These are phyloP conservation scores for Pseudocheirus occidentalis DNA, from an alignment of 2,797 vertebrate genomes.

Conservation along the genomic window DNA sequence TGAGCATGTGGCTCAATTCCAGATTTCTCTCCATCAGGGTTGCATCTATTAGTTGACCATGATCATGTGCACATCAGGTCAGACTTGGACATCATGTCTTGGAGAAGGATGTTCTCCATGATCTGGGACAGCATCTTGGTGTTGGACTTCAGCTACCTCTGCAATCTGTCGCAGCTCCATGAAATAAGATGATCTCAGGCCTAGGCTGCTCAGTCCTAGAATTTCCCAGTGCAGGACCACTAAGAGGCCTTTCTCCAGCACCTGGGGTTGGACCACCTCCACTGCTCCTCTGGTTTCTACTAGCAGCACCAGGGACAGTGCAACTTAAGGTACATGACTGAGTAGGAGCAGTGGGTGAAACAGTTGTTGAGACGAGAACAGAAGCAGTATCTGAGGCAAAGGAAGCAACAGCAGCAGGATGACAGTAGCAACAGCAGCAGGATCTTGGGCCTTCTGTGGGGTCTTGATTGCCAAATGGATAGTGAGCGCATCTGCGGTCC, in stretches of 20 bases:
- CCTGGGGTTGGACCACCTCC: too few relatives aligned
- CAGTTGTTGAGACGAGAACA: constrained; percentile 60
- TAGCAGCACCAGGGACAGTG: constrained; percentile 74
- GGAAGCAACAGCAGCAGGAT: not conserved
- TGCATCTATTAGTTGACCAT: constrained; percentile 99
- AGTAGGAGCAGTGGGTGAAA: constrained; percentile 75
- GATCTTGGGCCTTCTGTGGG: constrained; percentile 90
- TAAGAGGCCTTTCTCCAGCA: constrained; percentile 68
- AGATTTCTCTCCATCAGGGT: constrained; percentile 98
- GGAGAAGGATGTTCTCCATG: constrained; percentile 98
- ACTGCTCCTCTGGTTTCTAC: constrained; percentile 74
- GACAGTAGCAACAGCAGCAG: constrained; percentile 61
- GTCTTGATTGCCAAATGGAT: constrained; percentile 99
- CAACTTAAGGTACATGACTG: constrained; percentile 85
- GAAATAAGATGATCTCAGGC: constrained; percentile 98
- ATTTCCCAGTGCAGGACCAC: constrained; percentile 91
- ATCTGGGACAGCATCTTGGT: constrained; percentile 94
- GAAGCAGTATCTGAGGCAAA: constrained; percentile 52
- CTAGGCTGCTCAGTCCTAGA: constrained; percentile 91
- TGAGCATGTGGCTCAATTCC: constrained; percentile 99
- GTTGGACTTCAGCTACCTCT: constrained; percentile 93
- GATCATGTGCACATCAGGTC: constrained; percentile 99
- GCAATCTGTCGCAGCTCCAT: constrained; percentile 99
- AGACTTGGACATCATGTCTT: constrained; percentile 99
- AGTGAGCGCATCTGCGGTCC: constrained; percentile 98